Conservation (phyloP, 1,140 invertebrate species). For the Meloidogyne exigua region DNA sequence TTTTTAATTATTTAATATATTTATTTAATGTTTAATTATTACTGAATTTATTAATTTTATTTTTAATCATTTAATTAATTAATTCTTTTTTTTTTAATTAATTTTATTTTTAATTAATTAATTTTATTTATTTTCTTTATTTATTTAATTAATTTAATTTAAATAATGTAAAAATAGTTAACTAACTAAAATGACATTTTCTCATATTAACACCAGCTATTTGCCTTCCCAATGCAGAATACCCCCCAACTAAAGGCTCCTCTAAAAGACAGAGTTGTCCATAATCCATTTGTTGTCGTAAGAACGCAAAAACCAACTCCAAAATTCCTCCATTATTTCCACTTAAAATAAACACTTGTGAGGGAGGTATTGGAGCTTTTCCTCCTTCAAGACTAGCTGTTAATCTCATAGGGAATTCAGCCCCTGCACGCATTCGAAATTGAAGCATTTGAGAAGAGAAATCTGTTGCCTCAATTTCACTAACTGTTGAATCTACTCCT, state of each 20-base stretch:
- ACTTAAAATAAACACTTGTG: conserved; percentile 45
- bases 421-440: conserved; percentile 29
- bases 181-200: conserved; percentile 48
- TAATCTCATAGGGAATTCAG: conserved; percentile 46
- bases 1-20: no score
- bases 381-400: conserved; percentile 46
- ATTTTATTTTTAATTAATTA: conserved; percentile 21
- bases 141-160: conserved; percentile 11
- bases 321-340: conserved; percentile 36
- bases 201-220: conserved; percentile 38
- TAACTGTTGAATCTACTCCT: conserved; percentile 40
- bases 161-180: not conserved
- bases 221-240: conserved; percentile 48
- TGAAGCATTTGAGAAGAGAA: conserved; percentile 48
- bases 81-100: no score
- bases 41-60: no score
- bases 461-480: conserved; percentile 45
- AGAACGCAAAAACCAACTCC: conserved; percentile 46
- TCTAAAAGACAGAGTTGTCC: conserved; percentile 46
- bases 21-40: no score
- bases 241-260: conserved; percentile 44
- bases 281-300: conserved; percentile 46
- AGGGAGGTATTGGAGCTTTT: conserved; percentile 38
- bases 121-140: no score
- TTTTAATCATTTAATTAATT: no score